These are phyloP conservation scores for Uromys caudimaculatus DNA, from an alignment of 2,797 vertebrate species.

Conservation along the genomic window DNA sequence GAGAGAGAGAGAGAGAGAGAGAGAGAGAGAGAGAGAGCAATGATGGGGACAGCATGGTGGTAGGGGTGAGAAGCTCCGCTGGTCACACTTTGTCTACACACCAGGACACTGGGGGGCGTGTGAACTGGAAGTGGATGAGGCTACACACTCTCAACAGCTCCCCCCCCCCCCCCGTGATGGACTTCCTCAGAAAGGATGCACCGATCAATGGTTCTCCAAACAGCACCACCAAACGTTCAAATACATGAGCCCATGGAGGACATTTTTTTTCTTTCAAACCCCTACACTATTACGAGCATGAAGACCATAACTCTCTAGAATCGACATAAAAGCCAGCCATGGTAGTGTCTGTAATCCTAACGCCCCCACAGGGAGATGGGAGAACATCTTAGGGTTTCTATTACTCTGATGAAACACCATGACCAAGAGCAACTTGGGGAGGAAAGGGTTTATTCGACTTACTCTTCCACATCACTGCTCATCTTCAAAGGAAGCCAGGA, in stretches of 20 bases:
- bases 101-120: not conserved
- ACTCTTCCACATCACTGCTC: too few relatives aligned
- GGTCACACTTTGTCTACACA: not conserved
- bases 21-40: too few relatives aligned
- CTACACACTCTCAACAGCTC: not conserved
- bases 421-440: not conserved
- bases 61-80: not conserved
- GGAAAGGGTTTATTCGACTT: not conserved
- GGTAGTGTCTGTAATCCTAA: not conserved
- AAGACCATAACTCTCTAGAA: not conserved
- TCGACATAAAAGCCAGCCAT: not conserved
- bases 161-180: not conserved
- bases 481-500: not conserved
- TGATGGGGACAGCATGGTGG: not conserved
- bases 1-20: not conserved
- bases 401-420: not conserved
- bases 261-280: not conserved
- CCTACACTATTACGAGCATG: not conserved
- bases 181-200: not conserved
- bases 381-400: not conserved
- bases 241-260: not conserved
- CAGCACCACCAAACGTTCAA: not conserved
- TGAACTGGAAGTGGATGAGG: not conserved
- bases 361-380: not conserved
- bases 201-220: not conserved